Base-by-base conservation (phyloP, 2,888 invertebrate genomes). In the Hesperia comma region DNA sequence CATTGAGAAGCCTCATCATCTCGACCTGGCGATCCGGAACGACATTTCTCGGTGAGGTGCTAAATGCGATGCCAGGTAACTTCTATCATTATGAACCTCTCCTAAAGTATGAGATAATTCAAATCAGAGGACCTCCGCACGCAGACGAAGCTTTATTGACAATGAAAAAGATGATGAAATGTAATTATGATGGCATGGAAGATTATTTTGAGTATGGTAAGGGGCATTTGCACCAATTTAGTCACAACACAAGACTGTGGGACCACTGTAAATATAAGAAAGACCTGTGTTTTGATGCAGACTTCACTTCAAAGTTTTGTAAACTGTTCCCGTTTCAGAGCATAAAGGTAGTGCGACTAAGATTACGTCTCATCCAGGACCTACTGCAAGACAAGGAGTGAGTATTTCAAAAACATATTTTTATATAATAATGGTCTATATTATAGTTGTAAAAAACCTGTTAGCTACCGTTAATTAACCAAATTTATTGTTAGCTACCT, bases 11-110 rank as follows among this genome's bases (percentile, higher is more conserved):
- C 83, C 85, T 98, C 56, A 95, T 98, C 72, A 89, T 97, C 69
- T 97, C 97, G n/a, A 97, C 97, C 14, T 98, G 98, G 97, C 94
- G 98, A 74, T 97, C 97, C 5, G 98, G 98, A 6, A 97, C 98
- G 19, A 98, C 98, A 41, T 98, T 98, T 84, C 93, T 98, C 61
- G 98, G 97, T 63, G 97, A 97, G 79, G 94, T 97, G 53, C 84
- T 98, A 56, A 97, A 97, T 83, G 94, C 97, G 32, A 94, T 97
- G 82, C 97, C 98, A 17, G 97, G 95, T 37, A 98, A 96, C 84
- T 98, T 94, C 87, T 98, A 98, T 88, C 97, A 98, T 83, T 98
- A 98, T 82, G 98, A 98, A 86, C 98, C 98, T 40, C 89, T 98
- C 69, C 90, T 97, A 69, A 95, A 96, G 79, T 96, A 96, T 87